Base-by-base conservation (phyloP, 2,113 vertebrate genomes). In the Anhinga anhinga region DNA sequence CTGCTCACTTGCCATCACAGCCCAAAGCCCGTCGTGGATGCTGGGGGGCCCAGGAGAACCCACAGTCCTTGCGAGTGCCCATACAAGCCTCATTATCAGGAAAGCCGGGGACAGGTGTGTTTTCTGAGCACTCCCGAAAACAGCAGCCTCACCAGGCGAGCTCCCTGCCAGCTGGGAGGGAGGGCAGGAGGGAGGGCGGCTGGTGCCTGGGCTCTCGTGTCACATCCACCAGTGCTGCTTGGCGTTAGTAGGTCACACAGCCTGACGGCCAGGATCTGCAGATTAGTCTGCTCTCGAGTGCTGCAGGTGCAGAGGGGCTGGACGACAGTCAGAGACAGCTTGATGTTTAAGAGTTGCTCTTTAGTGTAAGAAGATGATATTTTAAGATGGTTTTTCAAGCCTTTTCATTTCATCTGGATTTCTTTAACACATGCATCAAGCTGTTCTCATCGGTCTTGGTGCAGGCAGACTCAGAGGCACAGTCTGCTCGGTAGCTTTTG, bases 1-100 rank as follows among this genome's bases (percentile, higher is more conserved):
- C 9, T 20, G 36, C 58, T 81, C 59, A 6, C 25, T 7, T 47
- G 58, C 38, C 44, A 52, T 7, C 2, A 0, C 2, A n/a, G 45
- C 34, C 79, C 71, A 70, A 49, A 76, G 61, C 20, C 29, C 74
- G 26, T 0, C 1, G 15, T 72, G 36, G 85, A 40, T 6, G 9
- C 40, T 40, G 52, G 52, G n/a, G 74, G 85, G 65, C 67, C 50
- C 59, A 73, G 15, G 45, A 77, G 21, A 40, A 8, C 11, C 18
- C 34, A 3, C 3, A 5, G 34, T 42, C 23, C 42, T 47, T 2
- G 2, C 0, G 0, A 52, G 58, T 8, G 7, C 47, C 55, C 20
- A 8, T 7, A n/a, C 0, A 5, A 84, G 59, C 47, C 19, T 26
- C 1, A 6, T 20, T 38, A 30, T 20, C 2, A 5, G 40, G 62